Evolutionary conservation across 2,113 vertebrate genomes (phyloP).

Genomic region (Lathamus discolor): DNA sequence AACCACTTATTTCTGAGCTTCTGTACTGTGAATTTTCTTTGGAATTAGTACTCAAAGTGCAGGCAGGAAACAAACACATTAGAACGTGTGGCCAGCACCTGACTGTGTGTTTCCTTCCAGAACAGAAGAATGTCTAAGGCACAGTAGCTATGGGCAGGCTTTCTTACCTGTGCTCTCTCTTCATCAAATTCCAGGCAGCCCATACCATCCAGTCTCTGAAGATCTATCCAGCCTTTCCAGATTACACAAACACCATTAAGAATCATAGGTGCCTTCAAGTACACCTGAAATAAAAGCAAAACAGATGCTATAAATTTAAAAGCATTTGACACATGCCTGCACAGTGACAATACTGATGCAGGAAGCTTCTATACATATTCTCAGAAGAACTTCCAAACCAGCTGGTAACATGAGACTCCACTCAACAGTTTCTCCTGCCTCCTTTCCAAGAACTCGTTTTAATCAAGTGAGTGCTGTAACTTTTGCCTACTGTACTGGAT

Average conservation of each 20-base stretch:
- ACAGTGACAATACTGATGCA: not conserved
- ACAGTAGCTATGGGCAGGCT: not conserved
- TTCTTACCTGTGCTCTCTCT: conserved; percentile 93
- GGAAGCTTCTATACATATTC: not conserved
- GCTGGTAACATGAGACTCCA: conserved; percentile 27
- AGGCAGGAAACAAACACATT: not conserved
- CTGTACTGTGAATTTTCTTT: not conserved
- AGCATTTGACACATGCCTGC: not conserved
- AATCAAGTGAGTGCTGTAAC: not conserved
- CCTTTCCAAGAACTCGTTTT: conserved; percentile 28
- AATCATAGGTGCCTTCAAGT: conserved; percentile 98
- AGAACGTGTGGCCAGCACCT: not conserved
- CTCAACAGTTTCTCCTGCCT: conserved; percentile 31
- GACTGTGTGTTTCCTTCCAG: not conserved
- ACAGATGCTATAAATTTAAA: not conserved
- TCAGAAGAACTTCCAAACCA: conserved; percentile 38
- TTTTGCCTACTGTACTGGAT: not conserved
- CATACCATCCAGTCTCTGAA: conserved; percentile 98
- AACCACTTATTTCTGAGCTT: not conserved
- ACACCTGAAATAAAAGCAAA: conserved; percentile 81
- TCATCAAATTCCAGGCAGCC: conserved; percentile 97
- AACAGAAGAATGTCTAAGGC: not conserved
- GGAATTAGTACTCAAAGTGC: not conserved
- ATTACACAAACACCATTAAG: conserved; percentile 98
- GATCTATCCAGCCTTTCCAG: conserved; percentile 98